Base-by-base conservation (phyloP, 2,797 vertebrate species). In the Coendou prehensilis region DNA sequence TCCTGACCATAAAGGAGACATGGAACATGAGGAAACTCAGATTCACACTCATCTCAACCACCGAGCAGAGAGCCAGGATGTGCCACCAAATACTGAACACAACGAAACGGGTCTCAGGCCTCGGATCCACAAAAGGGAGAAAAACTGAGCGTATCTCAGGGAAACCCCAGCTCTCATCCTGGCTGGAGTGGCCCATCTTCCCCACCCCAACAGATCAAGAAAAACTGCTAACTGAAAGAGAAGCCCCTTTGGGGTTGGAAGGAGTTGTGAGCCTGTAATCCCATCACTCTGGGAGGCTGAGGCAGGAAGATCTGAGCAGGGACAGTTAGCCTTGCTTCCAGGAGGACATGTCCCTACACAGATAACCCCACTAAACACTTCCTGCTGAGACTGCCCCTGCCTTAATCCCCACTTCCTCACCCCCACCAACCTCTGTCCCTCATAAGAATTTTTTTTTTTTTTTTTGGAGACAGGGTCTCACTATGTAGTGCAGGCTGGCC, bases 41-140 rank as follows among this genome's bases (percentile, higher is more conserved):
- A 50, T 90, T 93, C 91, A 63, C 11, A 89, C 5, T 85, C 69
- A 64, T 14, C 71, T 83, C 22, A 20, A 33, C 14, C 63, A 54
- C 1, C 93, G 9, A 78, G 26, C 86, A 93, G 18, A 52, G 5
- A 15, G 64, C 67, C 5, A 22, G 57, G 57, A 78, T 8, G 33
- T 33, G 67, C 64, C 71, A 22, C 0, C 0, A 84, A 30, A 56
- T 20, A 67, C 2, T 13, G 30, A 75, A 64, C 59, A 52, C 57
- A 56, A n/a, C 41, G 71, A 90, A 78, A 71, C 64, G 47, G 52
- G 41, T 56, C 95, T 93, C 83, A 84, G 89, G 61, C 30, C 80
- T 37, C 26, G 75, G 63, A 14, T 63, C 59, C 41, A 80, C 30
- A 63, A 87, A 61, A 93, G 47, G 17, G 52, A 67, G 45, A 78